These are phyloP conservation scores for Macrosiphum euphorbiae DNA, from an alignment of 2,888 invertebrate genomes.

Conservation along the genomic window DNA sequence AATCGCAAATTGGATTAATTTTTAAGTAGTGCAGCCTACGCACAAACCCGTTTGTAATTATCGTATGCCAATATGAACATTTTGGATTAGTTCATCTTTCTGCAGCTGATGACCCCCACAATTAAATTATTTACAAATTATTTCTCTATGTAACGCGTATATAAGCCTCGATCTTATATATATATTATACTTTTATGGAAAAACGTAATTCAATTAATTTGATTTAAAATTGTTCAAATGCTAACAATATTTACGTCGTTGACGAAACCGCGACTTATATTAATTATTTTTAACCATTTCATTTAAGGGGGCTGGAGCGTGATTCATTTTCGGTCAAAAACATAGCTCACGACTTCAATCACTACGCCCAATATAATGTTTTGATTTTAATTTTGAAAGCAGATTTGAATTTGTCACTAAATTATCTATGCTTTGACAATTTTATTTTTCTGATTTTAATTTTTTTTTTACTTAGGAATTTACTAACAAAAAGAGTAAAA, in stretches of 20 bases:
- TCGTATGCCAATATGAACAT: background rate
- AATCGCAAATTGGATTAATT: background rate
- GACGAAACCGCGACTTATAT: background rate
- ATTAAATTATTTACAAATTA: background rate
- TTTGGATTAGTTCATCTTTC: background rate
- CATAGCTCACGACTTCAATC: too few relatives aligned
- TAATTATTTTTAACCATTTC: background rate
- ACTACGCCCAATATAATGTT: too few relatives aligned
- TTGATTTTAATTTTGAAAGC: too few relatives aligned
- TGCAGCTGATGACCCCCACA: background rate
- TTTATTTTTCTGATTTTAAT: too few relatives aligned
- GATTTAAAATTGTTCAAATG: background rate
- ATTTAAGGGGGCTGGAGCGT: too few relatives aligned
- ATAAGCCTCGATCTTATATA: background rate
- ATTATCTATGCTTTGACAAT: too few relatives aligned
- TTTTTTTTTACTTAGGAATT: too few relatives aligned
- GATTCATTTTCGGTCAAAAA: too few relatives aligned
- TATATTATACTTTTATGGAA: background rate
- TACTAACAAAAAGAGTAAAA: too few relatives aligned
- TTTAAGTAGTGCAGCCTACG: background rate
- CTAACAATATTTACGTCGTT: too few relatives aligned
- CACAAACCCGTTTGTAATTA: background rate
- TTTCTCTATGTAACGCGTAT: background rate
- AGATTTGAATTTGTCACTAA: too few relatives aligned
- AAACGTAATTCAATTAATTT: background rate